Evolutionary conservation across 2,113 vertebrate species (phyloP).

Genomic region (Sialia sialis): DNA sequence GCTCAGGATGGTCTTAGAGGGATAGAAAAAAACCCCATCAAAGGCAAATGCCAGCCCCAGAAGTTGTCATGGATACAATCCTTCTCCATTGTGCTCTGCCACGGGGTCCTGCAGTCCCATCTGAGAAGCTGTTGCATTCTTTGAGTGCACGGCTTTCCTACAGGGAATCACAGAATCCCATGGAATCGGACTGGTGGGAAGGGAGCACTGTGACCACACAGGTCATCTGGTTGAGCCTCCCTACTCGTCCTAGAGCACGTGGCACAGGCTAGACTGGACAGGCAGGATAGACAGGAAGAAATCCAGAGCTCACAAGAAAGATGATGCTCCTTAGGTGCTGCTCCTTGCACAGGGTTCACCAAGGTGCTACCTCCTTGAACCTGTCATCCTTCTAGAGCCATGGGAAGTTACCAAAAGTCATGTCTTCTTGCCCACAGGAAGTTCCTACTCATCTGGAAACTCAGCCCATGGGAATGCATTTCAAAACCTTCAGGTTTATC

Average conservation of each 20-base stretch:
- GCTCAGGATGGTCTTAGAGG: neutral
- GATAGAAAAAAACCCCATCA: neutral
- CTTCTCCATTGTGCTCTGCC: neutral
- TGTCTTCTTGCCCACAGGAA: neutral
- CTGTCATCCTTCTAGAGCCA: neutral
- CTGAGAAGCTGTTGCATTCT: neutral
- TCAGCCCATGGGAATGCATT: neutral
- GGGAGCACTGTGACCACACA: neutral
- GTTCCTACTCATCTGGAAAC: fast-evolving
- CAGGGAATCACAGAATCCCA: neutral
- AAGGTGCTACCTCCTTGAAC: neutral
- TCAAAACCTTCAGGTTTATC: neutral
- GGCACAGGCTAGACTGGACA: neutral
- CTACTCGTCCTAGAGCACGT: neutral
- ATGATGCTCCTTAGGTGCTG: neutral
- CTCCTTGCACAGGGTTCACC: neutral
- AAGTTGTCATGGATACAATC: neutral
- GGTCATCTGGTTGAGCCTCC: neutral
- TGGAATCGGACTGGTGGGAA: neutral
- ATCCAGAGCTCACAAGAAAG: fast-evolving
- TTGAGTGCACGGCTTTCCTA: neutral
- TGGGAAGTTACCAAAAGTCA: neutral
- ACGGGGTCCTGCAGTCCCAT: neutral
- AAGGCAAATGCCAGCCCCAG: neutral
- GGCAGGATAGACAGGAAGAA: neutral